These are phyloP conservation scores for Denticeps clupeoides DNA, from an alignment of 2,797 vertebrate species.

Conservation along the genomic window DNA sequence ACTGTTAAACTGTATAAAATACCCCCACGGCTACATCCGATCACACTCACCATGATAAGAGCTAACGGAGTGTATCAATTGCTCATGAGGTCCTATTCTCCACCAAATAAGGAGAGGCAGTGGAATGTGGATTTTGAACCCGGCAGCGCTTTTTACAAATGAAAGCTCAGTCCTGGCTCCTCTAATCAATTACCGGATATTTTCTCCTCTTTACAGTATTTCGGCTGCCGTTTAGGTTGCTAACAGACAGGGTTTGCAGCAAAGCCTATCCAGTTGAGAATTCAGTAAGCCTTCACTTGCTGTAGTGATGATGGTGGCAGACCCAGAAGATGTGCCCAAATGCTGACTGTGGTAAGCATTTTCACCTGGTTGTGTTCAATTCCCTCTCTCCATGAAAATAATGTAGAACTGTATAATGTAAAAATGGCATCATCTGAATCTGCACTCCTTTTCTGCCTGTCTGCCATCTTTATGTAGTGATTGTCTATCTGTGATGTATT, in stretches of 20 bases:
- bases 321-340: not conserved
- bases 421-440: too few species aligned
- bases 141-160: conserved; percentile 71
- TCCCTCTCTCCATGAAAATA: too few species aligned
- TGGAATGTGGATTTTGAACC: conserved; percentile 59
- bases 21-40: conserved; percentile 71
- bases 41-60: conserved; percentile 69
- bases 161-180: conserved; percentile 54
- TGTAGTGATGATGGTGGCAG: not conserved
- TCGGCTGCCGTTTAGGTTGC: conserved; percentile 54
- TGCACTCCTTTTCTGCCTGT: too few species aligned
- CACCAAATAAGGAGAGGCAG: conserved; percentile 72
- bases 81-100: conserved; percentile 76
- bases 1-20: conserved; percentile 73
- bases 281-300: conserved; percentile 27
- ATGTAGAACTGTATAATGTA: too few species aligned
- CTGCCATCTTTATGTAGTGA: too few species aligned
- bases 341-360: too few species aligned
- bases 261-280: conserved; percentile 34
- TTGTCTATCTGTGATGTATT: too few species aligned
- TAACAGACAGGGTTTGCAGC: conserved; percentile 54
- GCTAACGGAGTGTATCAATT: conserved; percentile 82
- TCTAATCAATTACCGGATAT: conserved; percentile 77
- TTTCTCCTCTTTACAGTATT: conserved; percentile 50
- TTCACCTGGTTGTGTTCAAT: too few species aligned